A percentile compares a stretch with the other conserved stretches of the same genome.
These are phyloP conservation scores for Sebastes goodei DNA, from an alignment of 2,797 vertebrate genomes.

Conservation along the genomic window DNA sequence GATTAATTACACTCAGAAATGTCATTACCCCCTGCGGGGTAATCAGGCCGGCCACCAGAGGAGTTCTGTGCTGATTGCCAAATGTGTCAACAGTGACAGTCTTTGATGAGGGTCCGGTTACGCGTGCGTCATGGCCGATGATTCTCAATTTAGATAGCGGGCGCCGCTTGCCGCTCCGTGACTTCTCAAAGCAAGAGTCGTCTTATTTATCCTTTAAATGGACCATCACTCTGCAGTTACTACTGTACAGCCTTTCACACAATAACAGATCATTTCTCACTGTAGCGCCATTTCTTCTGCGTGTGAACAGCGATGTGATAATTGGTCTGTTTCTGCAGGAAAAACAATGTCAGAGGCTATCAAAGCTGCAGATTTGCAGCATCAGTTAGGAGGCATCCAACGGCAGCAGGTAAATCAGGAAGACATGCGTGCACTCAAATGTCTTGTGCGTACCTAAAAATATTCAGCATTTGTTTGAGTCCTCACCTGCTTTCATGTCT, in stretches of 20 bases:
- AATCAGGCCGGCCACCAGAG: conserved; percentile 61
- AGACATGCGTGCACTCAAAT: conserved; percentile 18
- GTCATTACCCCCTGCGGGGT: conserved; percentile 59
- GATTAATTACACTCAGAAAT: conserved; percentile 73
- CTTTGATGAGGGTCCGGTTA: conserved; percentile 65
- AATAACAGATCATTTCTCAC: not conserved
- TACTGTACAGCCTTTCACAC: not conserved
- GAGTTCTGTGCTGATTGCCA: conserved; percentile 61
- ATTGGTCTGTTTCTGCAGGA: conserved; percentile 49
- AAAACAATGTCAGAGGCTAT: conserved; percentile 32
- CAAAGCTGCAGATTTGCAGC: conserved; percentile 32
- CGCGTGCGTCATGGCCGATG: conserved; percentile 54
- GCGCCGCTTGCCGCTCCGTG: conserved; percentile 25
- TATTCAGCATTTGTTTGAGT: conserved; percentile 20
- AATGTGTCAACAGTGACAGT: conserved; percentile 72
- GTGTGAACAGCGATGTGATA: conserved; percentile 35
- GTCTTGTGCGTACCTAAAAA: conserved; percentile 49
- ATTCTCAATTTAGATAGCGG: conserved; percentile 65
- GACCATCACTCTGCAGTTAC: conserved; percentile 21
- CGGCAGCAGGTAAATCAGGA: conserved; percentile 47
- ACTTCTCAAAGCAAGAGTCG: conserved; percentile 59
- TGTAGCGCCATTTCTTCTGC: conserved; percentile 1
- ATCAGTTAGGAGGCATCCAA: conserved; percentile 45
- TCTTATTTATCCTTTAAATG: conserved; percentile 57
- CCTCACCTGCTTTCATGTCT: conserved; percentile 59